These are phyloP conservation scores for Neostethus bicornis DNA, from an alignment of 2,797 vertebrate species.

Conservation along the genomic window DNA sequence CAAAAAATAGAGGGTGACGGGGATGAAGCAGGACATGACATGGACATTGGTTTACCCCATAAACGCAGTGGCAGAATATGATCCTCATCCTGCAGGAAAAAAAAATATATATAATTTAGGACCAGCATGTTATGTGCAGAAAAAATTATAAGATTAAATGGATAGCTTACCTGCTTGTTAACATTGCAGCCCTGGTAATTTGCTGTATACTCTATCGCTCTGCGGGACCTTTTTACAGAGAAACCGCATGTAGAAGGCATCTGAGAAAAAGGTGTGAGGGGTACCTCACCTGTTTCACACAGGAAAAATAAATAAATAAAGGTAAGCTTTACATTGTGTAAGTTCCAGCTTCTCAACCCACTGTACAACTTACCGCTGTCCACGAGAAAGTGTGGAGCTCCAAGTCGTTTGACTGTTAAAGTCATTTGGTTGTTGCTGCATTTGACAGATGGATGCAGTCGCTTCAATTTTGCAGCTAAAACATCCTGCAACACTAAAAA, in stretches of 20 bases:
- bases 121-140: background rate
- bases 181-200: constrained; percentile 57
- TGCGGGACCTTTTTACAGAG: constrained; percentile 48
- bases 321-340: background rate
- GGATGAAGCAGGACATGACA: constrained; percentile 39
- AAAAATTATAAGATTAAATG: background rate
- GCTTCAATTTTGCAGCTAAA: constrained; percentile 33
- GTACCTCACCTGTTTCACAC: constrained; percentile 31
- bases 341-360: too few species aligned
- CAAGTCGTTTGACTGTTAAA: constrained; percentile 23
- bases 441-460: constrained; percentile 30
- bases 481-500: constrained; percentile 16
- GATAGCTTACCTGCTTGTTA: constrained; percentile 28
- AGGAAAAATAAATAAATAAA: background rate
- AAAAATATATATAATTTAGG: background rate
- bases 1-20: constrained; percentile 35
- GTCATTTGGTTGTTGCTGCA: constrained; percentile 30
- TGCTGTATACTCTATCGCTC: constrained; percentile 47
- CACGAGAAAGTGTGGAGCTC: constrained; percentile 42
- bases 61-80: constrained; percentile 47
- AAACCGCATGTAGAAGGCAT: constrained; percentile 57
- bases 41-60: constrained; percentile 39
- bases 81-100: constrained; percentile 27
- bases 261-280: constrained; percentile 43
- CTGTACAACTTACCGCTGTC: constrained; percentile 35